These are phyloP conservation scores for Hirudo medicinalis DNA, from an alignment of 1,140 invertebrate genomes.

Conservation along the genomic window DNA sequence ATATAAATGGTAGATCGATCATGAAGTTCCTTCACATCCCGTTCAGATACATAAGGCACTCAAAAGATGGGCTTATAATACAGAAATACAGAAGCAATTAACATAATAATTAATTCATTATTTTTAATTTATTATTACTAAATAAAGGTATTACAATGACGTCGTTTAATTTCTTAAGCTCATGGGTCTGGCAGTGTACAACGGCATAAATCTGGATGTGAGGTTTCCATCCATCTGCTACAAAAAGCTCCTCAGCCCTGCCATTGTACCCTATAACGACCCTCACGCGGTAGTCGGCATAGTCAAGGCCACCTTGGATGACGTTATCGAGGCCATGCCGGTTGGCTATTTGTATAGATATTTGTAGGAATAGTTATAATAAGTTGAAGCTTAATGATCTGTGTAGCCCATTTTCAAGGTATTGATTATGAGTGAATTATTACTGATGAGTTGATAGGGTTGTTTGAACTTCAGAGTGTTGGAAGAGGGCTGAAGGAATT, in stretches of 20 bases:
- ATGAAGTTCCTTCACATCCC: too few relatives aligned
- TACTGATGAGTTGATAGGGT: too few relatives aligned
- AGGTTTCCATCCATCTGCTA: conserved; percentile 53
- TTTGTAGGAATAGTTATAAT: not conserved
- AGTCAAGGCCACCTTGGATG: conserved; percentile 43
- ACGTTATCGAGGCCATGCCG: conserved; percentile 50
- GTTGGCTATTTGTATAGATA: conserved; percentile 39
- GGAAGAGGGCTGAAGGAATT: conserved; percentile 49
- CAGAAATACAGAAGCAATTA: too few relatives aligned
- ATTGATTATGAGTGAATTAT: too few relatives aligned
- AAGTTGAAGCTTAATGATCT: too few relatives aligned
- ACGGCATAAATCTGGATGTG: conserved; percentile 54
- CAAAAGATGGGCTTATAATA: too few relatives aligned
- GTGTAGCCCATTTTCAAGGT: too few relatives aligned
- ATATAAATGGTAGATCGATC: too few relatives aligned
- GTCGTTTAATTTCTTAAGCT: conserved; percentile 31
- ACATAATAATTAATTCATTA: too few relatives aligned
- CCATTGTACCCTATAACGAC: conserved; percentile 48
- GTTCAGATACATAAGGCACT: too few relatives aligned
- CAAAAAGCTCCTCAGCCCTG: conserved; percentile 51
- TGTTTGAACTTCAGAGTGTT: conserved; percentile 44
- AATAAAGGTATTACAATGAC: too few relatives aligned
- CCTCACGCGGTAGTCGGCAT: conserved; percentile 46
- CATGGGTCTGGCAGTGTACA: conserved; percentile 58
- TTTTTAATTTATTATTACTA: too few relatives aligned